These are phyloP conservation scores for Oceanodroma tethys DNA, from an alignment of 2,113 vertebrate genomes.

Conservation along the genomic window DNA sequence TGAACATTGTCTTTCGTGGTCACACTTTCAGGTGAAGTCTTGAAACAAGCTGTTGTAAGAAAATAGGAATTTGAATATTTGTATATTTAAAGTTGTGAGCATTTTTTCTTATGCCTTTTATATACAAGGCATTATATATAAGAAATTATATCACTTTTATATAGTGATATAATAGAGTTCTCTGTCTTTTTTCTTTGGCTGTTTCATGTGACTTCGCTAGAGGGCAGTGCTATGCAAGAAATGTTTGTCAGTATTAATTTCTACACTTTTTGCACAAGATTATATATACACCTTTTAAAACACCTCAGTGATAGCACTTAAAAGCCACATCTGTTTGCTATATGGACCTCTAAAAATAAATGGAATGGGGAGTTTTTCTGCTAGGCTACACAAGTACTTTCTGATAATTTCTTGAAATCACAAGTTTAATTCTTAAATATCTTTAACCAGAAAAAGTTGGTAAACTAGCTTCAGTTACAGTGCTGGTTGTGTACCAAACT, in stretches of 20 bases:
- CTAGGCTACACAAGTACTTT: neutral
- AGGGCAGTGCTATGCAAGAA: conserved; percentile 89
- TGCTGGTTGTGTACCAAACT: neutral
- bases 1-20: neutral
- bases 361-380: neutral
- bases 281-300: neutral
- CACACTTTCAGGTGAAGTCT: neutral
- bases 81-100: neutral
- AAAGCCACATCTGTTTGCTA: neutral
- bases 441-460: neutral
- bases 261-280: neutral
- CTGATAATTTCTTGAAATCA: neutral
- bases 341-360: neutral
- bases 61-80: neutral
- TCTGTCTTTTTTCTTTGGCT: neutral
- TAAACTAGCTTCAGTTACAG: neutral
- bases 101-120: neutral
- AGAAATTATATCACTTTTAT: too few relatives aligned
- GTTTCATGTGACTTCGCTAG: conserved; percentile 59
- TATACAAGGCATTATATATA: too few relatives aligned
- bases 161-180: neutral
- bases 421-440: neutral
- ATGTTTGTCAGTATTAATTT: conserved; percentile 49
- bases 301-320: neutral
- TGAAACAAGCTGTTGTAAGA: neutral